phyloP scores from a whole-genome alignment of 2,888 invertebrate genomes.

The Lochmaea crataegi region DNA sequence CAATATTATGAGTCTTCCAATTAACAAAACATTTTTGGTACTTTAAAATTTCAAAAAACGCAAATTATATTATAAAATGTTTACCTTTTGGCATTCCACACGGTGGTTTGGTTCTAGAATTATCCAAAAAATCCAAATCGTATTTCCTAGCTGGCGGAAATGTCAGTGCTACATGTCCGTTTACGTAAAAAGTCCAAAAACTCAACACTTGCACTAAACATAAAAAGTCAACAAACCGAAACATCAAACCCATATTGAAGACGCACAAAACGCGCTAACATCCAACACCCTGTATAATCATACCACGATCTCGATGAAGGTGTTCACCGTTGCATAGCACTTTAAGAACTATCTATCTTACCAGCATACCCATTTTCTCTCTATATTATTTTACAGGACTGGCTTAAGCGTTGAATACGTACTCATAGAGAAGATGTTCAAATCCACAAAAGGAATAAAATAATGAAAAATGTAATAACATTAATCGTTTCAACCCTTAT shows the following conservation, averaged over 20 bases:
- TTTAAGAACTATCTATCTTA: constrained; percentile 34
- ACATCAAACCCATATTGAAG: constrained; percentile 18
- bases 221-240: neutral
- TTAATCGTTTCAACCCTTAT: too few relatives aligned
- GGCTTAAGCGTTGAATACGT: neutral
- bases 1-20: too few relatives aligned
- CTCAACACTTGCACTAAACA: constrained; percentile 38
- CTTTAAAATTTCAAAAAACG: too few relatives aligned
- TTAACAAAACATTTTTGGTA: too few relatives aligned
- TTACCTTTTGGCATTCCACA: constrained; percentile 97
- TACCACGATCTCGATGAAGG: constrained; percentile 29
- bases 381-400: neutral
- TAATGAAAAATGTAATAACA: too few relatives aligned
- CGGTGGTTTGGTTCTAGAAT: constrained; percentile 87
- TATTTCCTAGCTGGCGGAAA: constrained; percentile 90
- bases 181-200: constrained; percentile 34
- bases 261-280: neutral
- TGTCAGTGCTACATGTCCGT: constrained; percentile 84
- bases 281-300: constrained; percentile 30
- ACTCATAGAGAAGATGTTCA: too few relatives aligned
- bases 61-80: constrained; percentile 43
- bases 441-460: too few relatives aligned
- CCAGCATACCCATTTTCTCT: constrained; percentile 21
- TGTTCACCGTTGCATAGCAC: constrained; percentile 37
- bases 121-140: constrained; percentile 93